Evolutionary conservation across 1,140 invertebrate genomes (phyloP).

Genomic region (Drosophila lacertosa): DNA sequence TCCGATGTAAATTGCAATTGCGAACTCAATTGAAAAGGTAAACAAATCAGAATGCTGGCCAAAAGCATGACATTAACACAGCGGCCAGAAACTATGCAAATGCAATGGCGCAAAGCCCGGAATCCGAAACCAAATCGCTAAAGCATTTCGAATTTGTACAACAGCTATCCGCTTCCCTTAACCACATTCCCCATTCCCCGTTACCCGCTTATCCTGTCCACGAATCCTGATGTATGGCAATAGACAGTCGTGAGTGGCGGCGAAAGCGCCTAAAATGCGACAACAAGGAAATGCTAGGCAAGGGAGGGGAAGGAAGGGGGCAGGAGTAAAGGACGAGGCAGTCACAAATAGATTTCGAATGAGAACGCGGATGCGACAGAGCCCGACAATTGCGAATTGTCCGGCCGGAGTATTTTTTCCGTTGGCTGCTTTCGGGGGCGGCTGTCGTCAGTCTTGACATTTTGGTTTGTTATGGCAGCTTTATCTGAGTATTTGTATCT

Average conservation of each 20-base stretch:
- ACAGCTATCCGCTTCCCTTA: background rate
- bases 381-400: constrained; percentile 44
- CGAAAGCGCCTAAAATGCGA: constrained; percentile 66
- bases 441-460: constrained; percentile 42
- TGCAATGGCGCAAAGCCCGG: constrained; percentile 16
- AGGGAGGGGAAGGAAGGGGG: background rate
- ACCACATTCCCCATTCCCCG: constrained; percentile 1
- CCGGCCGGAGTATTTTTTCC: constrained; percentile 12
- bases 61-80: constrained; percentile 67
- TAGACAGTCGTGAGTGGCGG: constrained; percentile 65
- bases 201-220: no score
- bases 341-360: constrained; percentile 58
- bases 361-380: constrained; percentile 45
- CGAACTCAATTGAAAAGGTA: constrained; percentile 72
- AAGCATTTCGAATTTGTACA: constrained; percentile 69
- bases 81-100: constrained; percentile 61
- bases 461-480: constrained; percentile 35
- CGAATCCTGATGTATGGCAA: constrained; percentile 71
- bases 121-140: constrained; percentile 45
- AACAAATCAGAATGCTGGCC: constrained; percentile 68
- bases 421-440: no score
- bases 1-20: constrained; percentile 57
- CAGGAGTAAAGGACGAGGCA: background rate
- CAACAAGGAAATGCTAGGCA: no score
- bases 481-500: constrained; percentile 16